A percentile compares a stretch with the other conserved stretches of the same genome.
Conservation (phyloP, 2,797 vertebrate species). For the Pipistrellus kuhlii region DNA sequence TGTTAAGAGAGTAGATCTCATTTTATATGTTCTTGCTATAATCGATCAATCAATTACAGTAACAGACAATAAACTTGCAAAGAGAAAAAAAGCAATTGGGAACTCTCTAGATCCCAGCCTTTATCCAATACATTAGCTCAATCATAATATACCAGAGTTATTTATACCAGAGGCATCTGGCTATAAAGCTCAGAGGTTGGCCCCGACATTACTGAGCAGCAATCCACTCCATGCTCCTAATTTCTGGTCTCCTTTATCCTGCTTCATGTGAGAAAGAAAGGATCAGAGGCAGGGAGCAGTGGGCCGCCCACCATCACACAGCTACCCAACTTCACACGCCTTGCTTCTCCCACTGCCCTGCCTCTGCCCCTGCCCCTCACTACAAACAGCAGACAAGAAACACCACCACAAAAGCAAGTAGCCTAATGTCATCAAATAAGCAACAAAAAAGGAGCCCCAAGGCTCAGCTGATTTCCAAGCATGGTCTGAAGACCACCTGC, state of each 20-base stretch:
- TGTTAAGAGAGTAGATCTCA: neutral
- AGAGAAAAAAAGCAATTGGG: neutral
- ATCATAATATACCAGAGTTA: neutral
- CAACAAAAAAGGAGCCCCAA: neutral
- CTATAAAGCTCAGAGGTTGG: neutral
- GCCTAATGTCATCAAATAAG: neutral
- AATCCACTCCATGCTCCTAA: no score
- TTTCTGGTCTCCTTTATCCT: neutral
- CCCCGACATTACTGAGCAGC: neutral
- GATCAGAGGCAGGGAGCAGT: neutral
- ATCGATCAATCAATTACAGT: neutral
- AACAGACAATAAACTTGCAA: neutral
- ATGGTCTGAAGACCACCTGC: neutral
- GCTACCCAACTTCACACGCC: fast-evolving
- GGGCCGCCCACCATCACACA: neutral
- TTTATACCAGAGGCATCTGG: no score
- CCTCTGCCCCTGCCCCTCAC: neutral
- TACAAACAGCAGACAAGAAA: neutral
- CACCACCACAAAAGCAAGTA: neutral
- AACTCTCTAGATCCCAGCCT: neutral
- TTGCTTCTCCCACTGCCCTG: neutral
- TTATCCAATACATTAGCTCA: neutral
- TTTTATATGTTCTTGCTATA: neutral
- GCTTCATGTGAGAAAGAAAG: neutral
- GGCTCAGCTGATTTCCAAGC: neutral